Base-by-base conservation (phyloP, 2,113 vertebrate species). In the Carassius auratus region DNA sequence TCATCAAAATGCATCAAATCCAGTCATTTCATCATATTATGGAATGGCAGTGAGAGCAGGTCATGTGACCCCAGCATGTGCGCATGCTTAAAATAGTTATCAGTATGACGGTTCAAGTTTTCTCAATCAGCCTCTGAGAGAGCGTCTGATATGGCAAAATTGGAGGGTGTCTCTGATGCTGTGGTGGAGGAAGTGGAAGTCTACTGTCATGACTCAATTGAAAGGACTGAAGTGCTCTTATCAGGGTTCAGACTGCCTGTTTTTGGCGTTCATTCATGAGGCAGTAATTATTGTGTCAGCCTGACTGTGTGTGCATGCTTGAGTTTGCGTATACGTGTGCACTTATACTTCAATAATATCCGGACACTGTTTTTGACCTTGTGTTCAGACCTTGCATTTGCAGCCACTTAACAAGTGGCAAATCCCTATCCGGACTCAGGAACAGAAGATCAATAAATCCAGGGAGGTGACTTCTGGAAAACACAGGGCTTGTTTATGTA, bases 1-100 rank as follows among this genome's bases (percentile, higher is more conserved):
- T 52, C 36, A 48, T 64, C 26, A 42, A 55, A 48, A 36, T 75
- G 76, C 83, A 33, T 23, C 59, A 81, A 64, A 85, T 48, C n/a
- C 17, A 66, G 85, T 45, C 33, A 87, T 74, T 81, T 64, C 19
- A 87, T 64, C 59, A 82, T 59, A 83, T 82, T 86, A 82, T 66
- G 21, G 33, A 48, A 9, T 71, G 50, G 17, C 5, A 4, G 6
- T 38, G 33, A 68, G 36, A 21, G 61, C 15, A 69, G 62, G 62
- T 42, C 59, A 19, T 81, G 62, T 81, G 79, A 81, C 57, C 59
- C 8, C 21, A 62, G n/a, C 77, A 62, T 79, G 36, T 62, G 36
- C 10, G 5, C 57, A 61, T 14, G 19, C 77, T 64, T 81, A 64
- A 45, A 81, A 64, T 80, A 62, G 33, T 64, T 52, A 76, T 26